phyloP scores from a whole-genome alignment of 2,888 invertebrate species.

The Phlogophora meticulosa region DNA sequence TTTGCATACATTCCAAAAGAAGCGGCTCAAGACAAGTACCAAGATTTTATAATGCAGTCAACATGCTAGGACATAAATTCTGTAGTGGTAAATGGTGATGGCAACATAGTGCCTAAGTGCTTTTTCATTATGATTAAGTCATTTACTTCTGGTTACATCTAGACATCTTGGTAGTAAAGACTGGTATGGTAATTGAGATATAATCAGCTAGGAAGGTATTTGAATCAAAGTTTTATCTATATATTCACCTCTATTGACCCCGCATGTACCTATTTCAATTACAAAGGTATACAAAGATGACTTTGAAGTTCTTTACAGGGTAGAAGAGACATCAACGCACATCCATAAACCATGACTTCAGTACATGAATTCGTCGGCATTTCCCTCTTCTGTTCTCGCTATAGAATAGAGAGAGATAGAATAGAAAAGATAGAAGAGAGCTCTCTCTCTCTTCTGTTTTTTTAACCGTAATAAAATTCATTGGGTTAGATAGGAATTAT shows the following conservation, averaged over 20 bases:
- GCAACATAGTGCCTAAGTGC: constrained; percentile 28
- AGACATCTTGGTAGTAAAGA: constrained; percentile 38
- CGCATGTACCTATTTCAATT: not conserved
- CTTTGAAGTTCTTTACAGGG: not conserved
- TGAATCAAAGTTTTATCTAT: constrained; percentile 21
- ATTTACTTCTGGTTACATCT: constrained; percentile 39
- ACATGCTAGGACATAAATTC: constrained; percentile 18
- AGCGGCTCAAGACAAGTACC: constrained; percentile 10
- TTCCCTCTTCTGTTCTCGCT: too few species aligned
- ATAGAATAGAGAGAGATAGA: too few species aligned
- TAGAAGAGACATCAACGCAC: too few species aligned
- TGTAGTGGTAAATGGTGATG: constrained; percentile 14
- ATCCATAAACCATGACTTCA: too few species aligned
- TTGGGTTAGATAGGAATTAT: too few species aligned
- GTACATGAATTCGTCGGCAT: too few species aligned
- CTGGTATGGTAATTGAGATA: constrained; percentile 44
- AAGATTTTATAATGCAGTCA: constrained; percentile 31
- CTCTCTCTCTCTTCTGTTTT: too few species aligned
- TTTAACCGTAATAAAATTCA: too few species aligned
- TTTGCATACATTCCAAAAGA: not conserved
- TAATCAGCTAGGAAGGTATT: constrained; percentile 11
- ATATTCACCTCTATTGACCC: constrained; percentile 3
- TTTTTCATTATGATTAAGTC: constrained; percentile 53
- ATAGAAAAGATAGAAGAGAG: too few species aligned
- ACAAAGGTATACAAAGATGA: not conserved